A percentile compares a stretch with the other conserved stretches of the same genome.
Evolutionary conservation across 2,888 invertebrate genomes (phyloP).

Genomic region (Synanthedon andrenaeformis): DNA sequence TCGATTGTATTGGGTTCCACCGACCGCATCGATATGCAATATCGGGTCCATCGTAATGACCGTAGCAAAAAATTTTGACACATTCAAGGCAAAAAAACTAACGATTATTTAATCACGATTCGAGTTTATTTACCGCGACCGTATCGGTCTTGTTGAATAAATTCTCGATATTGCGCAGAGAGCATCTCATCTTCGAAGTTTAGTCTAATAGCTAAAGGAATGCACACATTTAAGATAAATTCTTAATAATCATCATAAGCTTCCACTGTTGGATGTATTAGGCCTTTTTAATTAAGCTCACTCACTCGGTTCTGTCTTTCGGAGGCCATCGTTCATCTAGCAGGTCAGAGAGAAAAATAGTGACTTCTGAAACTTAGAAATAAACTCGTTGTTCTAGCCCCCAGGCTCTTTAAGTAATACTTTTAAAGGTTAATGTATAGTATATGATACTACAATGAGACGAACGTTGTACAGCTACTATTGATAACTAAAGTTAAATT

Average conservation of each 20-base stretch:
- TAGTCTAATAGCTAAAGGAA: conserved; percentile 16
- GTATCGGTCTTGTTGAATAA: conserved; percentile 34
- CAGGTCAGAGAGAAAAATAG: not conserved
- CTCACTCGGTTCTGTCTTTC: too few relatives aligned
- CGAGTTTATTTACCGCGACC: conserved; percentile 8
- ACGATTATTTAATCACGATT: conserved; percentile 45
- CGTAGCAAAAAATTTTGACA: conserved; percentile 53
- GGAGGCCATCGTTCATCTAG: too few relatives aligned
- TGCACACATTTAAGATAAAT: conserved; percentile 5
- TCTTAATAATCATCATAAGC: too few relatives aligned
- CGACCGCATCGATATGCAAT: conserved; percentile 46
- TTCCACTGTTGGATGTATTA: too few relatives aligned
- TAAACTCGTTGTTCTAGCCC: not conserved
- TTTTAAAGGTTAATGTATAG: too few relatives aligned
- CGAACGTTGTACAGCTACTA: too few relatives aligned
- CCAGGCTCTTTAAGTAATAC: too few relatives aligned
- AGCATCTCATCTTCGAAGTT: not conserved
- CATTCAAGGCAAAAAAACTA: conserved; percentile 31
- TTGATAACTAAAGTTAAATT: too few relatives aligned
- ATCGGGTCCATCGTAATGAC: conserved; percentile 53
- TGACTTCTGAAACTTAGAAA: not conserved
- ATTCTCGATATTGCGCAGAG: conserved; percentile 13
- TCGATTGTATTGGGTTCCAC: conserved; percentile 29
- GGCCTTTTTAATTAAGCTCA: too few relatives aligned
- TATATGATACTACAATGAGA: too few relatives aligned